Evolutionary conservation across 64 coral and sea anemone genomes (phyloP), one percentile per base, ranked within the genome.

Genomic region (Astreopora myriophthalma): DNA sequence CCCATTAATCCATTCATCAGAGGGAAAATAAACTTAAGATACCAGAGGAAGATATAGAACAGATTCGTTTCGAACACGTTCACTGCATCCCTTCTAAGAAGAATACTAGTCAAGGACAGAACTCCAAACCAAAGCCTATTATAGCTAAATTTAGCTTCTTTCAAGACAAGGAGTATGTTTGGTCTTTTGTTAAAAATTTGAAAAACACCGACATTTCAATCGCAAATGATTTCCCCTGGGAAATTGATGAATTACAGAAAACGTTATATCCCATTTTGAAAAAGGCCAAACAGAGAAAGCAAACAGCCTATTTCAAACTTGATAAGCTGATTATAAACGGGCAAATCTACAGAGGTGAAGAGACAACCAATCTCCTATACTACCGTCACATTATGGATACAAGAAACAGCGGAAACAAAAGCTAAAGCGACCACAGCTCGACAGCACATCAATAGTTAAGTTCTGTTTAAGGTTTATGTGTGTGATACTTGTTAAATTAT

Each of bases 91-190:
- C 57, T n/a, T 17, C 57, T 14, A 62, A 62, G 4, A 17, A 4
- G 13, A 62, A 19, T 62, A 10, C 22, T 5, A 62, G 57, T 62
- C 8, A 10, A 4, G 11, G 4, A 11, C 42, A 46, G 42, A 46
- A 11, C 11, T 17, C 57, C 77, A 55, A 58, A 55, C 77, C 23
- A 14, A 49, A 30, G 69, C 82, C 82, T 1, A 69, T 86, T 35
- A 46, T 86, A 2, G 82, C 8, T 0, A 68, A 40, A 69, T 86
- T 86, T 16, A 86, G 38, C 31, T 69, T 27, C 37, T 27, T 69
- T 20, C 60, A 86, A 22, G 82, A 86, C 61, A 86, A 86, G 24
- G 82, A 86, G 39, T 65, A 37, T 44, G 35, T 86, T 68, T 40
- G 51, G 14, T 34, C 27, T 1, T 67, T 44, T 7, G 63, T 7